These are phyloP conservation scores for Trimorus sp. DNA, from an alignment of 2,888 invertebrate species.

Conservation along the genomic window DNA sequence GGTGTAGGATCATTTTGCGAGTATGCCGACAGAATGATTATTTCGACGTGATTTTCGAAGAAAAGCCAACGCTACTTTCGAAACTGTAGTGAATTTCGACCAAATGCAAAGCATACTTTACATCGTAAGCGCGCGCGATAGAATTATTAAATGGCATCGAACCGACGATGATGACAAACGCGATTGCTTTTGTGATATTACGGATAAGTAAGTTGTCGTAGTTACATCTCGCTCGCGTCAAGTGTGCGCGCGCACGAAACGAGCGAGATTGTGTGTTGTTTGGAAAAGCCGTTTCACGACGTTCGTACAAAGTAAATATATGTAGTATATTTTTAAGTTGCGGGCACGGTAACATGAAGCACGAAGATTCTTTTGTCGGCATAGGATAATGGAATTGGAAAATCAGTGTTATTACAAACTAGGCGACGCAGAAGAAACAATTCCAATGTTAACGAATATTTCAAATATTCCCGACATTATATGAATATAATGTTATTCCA, in stretches of 20 bases:
- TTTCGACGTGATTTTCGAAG: no score
- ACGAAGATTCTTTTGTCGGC: constrained; percentile 14
- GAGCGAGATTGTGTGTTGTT: not conserved
- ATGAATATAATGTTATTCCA: constrained; percentile 36
- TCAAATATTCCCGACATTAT: constrained; percentile 44
- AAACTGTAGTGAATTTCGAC: not conserved
- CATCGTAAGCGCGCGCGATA: constrained; percentile 21
- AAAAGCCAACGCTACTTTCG: no score
- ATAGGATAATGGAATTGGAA: constrained; percentile 36
- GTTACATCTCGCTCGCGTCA: constrained; percentile 10
- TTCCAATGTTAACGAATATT: constrained; percentile 45
- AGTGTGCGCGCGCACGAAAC: not conserved
- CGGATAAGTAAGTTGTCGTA: constrained; percentile 33
- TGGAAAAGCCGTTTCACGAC: constrained; percentile 13
- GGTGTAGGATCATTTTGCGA: not conserved
- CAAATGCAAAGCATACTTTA: constrained; percentile 17
- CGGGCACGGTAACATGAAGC: constrained; percentile 13
- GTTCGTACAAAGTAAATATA: constrained; percentile 45
- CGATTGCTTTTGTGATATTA: constrained; percentile 49
- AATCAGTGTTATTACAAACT: constrained; percentile 33
- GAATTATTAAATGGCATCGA: constrained; percentile 11
- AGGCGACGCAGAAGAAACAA: constrained; percentile 18
- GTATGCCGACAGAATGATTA: no score
- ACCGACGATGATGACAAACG: not conserved
- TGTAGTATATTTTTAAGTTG: constrained; percentile 41